Evolutionary conservation across 2,888 invertebrate genomes (phyloP), one percentile per base, ranked within the genome.

Genomic region (Epinotia ramella): DNA sequence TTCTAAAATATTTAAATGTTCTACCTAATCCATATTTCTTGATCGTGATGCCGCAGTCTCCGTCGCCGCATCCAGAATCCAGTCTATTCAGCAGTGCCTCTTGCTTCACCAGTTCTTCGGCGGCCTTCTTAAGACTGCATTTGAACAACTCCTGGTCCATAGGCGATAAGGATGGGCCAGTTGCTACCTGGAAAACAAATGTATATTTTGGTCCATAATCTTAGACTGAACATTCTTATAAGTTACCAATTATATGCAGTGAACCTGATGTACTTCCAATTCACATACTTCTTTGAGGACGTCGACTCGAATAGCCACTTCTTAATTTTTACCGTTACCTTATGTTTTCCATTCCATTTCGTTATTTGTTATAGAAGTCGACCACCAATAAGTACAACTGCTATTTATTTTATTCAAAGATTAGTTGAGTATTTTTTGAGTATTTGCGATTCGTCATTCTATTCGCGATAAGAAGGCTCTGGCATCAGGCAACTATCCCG

Each of bases 1-100:
- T 33, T 33, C 33, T 6, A 7, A 49, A 6, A 16, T 49, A 0
- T 13, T 49, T n/a, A 49, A 49, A n/a, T 20, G 16, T 12, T 75
- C 74, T 77, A 95, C 96, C 95, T 81, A 94, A 87, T 16, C 95
- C 96, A 68, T 96, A 96, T 87, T 86, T 96, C 77, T 95, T 95
- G 13, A 97, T 85, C 0, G 96, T 96, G 16, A 95, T 95, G 4
- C 98, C 98, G 82, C 97, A 97, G 87, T 97, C 97, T 0, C 97
- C 97, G 83, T 97, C 97, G 0, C 97, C 97, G 79, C 95, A 95
- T 57, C 96, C 96, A 0, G 95, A 92, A 87, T 98, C 98, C 76
- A 98, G 94, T 53, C 89, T 89, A 87, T 97, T 96, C 12, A 97
- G 86, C 77, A 96, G 91, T 20, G 90, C 91, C 81, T 96, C 96